Percentiles rank a stretch among this genome's conserved stretches.
These are phyloP conservation scores for Berghia stephanieae DNA, from an alignment of 1,140 invertebrate species.

Conservation along the genomic window DNA sequence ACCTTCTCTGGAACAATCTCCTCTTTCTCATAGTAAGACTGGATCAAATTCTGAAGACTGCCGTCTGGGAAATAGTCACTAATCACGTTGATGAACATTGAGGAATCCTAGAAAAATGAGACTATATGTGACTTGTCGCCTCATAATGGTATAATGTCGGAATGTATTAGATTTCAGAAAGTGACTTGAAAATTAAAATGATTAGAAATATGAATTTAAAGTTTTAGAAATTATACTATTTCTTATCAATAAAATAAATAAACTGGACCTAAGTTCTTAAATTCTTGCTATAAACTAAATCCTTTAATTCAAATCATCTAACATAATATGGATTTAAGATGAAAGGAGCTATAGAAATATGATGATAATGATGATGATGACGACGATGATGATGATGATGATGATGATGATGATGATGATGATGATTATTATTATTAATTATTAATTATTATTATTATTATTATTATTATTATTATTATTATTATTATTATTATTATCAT, in stretches of 20 bases:
- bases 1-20: slow-evolving; percentile 54
- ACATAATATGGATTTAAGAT: no score
- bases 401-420: no score
- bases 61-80: slow-evolving; percentile 60
- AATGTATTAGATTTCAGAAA: neutral
- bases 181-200: neutral
- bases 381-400: no score
- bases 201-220: neutral
- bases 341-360: no score
- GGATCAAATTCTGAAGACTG: slow-evolving; percentile 44
- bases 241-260: no score
- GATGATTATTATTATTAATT: no score
- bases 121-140: no score
- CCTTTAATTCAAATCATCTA: no score
- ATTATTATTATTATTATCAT: no score
- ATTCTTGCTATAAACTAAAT: neutral
- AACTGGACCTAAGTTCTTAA: neutral
- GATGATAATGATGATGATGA: no score
- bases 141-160: neutral
- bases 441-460: no score
- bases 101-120: slow-evolving; percentile 51
- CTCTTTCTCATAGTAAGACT: slow-evolving; percentile 45
- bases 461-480: no score
- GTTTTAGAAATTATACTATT: neutral
- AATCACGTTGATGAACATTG: slow-evolving; percentile 61